phyloP scores from a whole-genome alignment of 2,888 invertebrate genomes.

The Eristalis intricaria region DNA sequence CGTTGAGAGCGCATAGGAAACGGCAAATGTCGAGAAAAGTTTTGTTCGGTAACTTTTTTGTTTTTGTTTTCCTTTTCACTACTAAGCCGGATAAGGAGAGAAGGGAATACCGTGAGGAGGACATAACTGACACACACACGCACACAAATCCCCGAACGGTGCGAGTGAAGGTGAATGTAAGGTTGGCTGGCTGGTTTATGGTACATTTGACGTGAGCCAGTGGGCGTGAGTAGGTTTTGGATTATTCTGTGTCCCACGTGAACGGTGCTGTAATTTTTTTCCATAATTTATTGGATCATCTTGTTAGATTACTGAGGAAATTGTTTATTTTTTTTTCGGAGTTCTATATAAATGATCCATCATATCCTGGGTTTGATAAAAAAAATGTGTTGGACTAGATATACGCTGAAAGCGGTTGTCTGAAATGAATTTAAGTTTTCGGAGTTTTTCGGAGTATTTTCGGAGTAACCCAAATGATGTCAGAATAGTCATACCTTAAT shows the following conservation, averaged over 20 bases:
- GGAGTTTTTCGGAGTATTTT: too few species aligned
- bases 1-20: background rate
- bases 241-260: background rate
- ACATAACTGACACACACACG: background rate
- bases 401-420: too few species aligned
- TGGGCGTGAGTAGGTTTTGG: background rate
- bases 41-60: background rate
- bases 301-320: too few species aligned
- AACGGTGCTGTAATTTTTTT: background rate
- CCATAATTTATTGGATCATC: too few species aligned
- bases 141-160: background rate
- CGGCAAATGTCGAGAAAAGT: background rate
- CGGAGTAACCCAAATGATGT: too few species aligned
- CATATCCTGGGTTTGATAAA: too few species aligned
- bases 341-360: too few species aligned
- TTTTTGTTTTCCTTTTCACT: background rate
- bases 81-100: background rate
- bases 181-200: background rate
- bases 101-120: background rate
- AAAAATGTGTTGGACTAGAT: too few species aligned
- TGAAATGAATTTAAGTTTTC: too few species aligned
- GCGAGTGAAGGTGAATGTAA: background rate
- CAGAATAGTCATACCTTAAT: too few species aligned
- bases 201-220: background rate
- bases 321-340: too few species aligned